Percentiles rank a stretch among this genome's conserved stretches.
Evolutionary conservation across 1,140 invertebrate species (phyloP).

Genomic region (Diprion similis): DNA sequence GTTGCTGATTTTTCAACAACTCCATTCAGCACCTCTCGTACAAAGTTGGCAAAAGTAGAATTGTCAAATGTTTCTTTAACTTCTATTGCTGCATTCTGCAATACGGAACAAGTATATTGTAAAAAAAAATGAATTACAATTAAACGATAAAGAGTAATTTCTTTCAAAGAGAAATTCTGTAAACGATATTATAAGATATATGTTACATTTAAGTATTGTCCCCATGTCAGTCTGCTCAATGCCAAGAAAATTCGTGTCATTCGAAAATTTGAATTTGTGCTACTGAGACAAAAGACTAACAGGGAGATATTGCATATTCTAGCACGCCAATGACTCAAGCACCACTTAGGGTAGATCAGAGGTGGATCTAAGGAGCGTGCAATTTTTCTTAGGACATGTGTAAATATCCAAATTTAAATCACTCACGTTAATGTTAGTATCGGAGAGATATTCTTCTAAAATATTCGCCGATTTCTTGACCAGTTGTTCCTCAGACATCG

Average conservation of each 20-base stretch:
- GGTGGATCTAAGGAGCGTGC: slow-evolving; percentile 57
- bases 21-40: slow-evolving; percentile 37
- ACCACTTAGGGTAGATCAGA: slow-evolving; percentile 41
- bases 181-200: neutral
- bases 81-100: slow-evolving; percentile 26
- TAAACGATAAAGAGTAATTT: slow-evolving; percentile 10
- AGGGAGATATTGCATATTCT: slow-evolving; percentile 34
- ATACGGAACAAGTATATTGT: slow-evolving; percentile 3
- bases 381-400: neutral
- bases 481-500: slow-evolving; percentile 44
- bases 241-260: slow-evolving; percentile 24
- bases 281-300: neutral
- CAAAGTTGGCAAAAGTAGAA: slow-evolving; percentile 30
- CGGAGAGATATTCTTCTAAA: slow-evolving; percentile 41
- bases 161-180: neutral
- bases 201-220: slow-evolving; percentile 32
- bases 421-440: slow-evolving; percentile 26
- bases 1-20: slow-evolving; percentile 37
- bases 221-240: slow-evolving; percentile 32
- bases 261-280: slow-evolving; percentile 24
- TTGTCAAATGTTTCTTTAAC: slow-evolving; percentile 31
- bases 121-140: neutral
- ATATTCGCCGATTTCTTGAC: slow-evolving; percentile 37
- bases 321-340: slow-evolving; percentile 56
- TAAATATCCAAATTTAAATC: neutral